Evolutionary conservation across 1,140 invertebrate species (phyloP).

Genomic region (Acromyrmex echinatior): DNA sequence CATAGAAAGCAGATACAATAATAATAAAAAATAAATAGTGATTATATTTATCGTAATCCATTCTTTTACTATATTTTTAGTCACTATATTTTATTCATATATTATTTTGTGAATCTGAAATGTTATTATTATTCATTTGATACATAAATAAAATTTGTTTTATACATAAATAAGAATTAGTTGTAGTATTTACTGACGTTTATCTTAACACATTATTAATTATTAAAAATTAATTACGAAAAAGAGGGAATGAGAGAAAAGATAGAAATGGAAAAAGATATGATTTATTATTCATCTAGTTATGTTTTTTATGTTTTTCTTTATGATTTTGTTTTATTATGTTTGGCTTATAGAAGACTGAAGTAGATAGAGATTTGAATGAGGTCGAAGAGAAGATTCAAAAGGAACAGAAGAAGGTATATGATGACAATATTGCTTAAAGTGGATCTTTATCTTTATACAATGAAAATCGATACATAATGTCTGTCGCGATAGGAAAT

Average conservation of each 20-base stretch:
- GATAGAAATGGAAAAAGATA: neutral
- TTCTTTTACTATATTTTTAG: constrained; percentile 35
- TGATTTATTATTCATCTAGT: constrained; percentile 52
- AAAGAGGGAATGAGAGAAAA: neutral
- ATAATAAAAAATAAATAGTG: neutral
- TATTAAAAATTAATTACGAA: neutral
- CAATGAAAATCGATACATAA: constrained; percentile 25
- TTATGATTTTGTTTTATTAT: constrained; percentile 82
- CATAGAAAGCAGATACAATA: neutral
- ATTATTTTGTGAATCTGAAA: neutral
- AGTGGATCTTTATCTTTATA: constrained; percentile 35
- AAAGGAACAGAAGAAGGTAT: constrained; percentile 89
- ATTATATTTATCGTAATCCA: constrained; percentile 3
- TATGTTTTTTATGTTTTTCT: constrained; percentile 68
- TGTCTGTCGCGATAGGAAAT: constrained; percentile 11
- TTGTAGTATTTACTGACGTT: neutral
- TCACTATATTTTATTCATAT: neutral
- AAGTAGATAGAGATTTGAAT: constrained; percentile 89
- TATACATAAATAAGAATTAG: neutral
- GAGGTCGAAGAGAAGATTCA: constrained; percentile 89
- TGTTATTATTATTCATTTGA: neutral
- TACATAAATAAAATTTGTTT: neutral
- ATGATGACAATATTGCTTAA: constrained; percentile 72
- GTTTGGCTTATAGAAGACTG: constrained; percentile 88
- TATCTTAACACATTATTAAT: neutral